Conservation (phyloP, 2,797 vertebrate species). For the Cyprinella venusta region DNA sequence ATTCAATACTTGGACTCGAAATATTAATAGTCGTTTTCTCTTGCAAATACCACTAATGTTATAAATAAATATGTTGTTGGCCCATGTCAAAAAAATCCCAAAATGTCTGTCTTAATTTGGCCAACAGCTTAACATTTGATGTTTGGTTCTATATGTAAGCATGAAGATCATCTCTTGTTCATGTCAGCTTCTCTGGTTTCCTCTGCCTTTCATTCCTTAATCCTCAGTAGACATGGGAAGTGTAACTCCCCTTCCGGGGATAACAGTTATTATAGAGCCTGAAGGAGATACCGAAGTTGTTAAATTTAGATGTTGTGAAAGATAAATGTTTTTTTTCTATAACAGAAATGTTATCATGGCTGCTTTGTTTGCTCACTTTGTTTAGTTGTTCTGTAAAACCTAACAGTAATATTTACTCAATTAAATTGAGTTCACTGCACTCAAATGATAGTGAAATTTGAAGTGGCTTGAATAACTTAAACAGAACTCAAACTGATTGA, state of each 20-base stretch:
- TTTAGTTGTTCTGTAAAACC: not conserved
- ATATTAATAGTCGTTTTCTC: not conserved
- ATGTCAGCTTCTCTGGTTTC: constrained; percentile 37
- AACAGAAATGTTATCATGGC: not conserved
- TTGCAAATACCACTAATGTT: not conserved
- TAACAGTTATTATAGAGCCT: constrained; percentile 19
- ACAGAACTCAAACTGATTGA: no score
- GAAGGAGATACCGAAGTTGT: constrained; percentile 16
- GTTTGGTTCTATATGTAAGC: constrained; percentile 22
- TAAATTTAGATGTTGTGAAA: constrained; percentile 2
- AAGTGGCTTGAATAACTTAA: no score
- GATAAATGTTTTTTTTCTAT: constrained; percentile 5
- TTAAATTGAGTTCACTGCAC: no score
- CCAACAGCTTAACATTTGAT: not conserved
- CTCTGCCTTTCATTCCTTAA: constrained; percentile 37
- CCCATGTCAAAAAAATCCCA: not conserved
- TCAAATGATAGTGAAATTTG: no score
- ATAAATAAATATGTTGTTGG: not conserved
- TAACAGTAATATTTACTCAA: no score
- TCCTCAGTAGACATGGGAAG: constrained; percentile 35
- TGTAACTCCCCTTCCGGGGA: constrained; percentile 12
- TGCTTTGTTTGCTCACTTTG: not conserved
- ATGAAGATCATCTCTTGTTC: constrained; percentile 30
- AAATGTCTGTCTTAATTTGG: constrained; percentile 1
- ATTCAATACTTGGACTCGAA: not conserved